Conservation (phyloP, 2,113 vertebrate genomes). For the Callorhinus ursinus region DNA sequence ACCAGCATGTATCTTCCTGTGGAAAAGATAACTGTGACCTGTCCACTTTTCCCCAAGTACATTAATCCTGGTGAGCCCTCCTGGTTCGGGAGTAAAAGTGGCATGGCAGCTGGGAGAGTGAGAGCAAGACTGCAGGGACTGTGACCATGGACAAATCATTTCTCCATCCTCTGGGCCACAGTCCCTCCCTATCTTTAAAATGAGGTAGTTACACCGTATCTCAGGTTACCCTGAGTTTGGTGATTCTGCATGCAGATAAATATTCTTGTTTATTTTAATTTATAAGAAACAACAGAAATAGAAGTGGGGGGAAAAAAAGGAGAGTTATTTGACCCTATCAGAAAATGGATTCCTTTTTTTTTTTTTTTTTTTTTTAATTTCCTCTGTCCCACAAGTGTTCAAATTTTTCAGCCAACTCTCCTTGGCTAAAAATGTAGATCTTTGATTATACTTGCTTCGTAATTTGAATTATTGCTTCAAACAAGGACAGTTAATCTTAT, state of each 20-base stretch:
- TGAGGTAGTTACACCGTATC: neutral
- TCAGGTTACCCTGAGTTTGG: neutral
- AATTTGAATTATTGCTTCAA: slow-evolving; percentile 10
- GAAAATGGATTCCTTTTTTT: neutral
- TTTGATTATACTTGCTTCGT: slow-evolving; percentile 9
- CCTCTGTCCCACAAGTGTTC: neutral
- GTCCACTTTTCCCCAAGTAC: neutral
- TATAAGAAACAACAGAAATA: neutral
- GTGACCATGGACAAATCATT: neutral
- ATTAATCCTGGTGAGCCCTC: too few relatives aligned
- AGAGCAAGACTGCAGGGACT: neutral
- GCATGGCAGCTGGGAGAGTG: neutral
- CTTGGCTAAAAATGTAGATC: neutral
- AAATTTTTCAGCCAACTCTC: neutral
- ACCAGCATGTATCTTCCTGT: neutral
- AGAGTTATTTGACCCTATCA: neutral
- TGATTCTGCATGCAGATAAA: neutral
- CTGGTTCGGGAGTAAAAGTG: neutral
- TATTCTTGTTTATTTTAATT: neutral
- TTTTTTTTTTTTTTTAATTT: slow-evolving; percentile 13
- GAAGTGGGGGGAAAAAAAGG: neutral
- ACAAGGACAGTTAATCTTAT: neutral
- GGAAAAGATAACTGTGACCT: neutral
- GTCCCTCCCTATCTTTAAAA: neutral
- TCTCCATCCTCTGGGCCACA: neutral